A percentile compares a stretch with the other conserved stretches of the same genome.
These are phyloP conservation scores for Pygocentrus nattereri DNA, from an alignment of 2,797 vertebrate species.

Conservation along the genomic window DNA sequence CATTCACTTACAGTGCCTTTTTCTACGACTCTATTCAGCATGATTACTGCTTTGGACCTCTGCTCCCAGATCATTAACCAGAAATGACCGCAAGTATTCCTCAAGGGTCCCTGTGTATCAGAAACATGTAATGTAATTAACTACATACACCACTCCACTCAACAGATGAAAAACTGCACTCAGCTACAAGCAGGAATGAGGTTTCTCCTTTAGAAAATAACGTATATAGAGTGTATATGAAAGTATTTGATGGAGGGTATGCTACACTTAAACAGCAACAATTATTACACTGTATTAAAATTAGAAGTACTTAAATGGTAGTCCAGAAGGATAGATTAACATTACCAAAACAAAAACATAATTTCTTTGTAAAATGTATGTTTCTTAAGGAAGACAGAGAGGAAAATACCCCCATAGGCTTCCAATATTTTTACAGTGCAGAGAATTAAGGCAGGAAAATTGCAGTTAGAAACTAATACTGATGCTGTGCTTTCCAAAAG, in stretches of 20 bases:
- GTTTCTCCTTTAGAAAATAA: background rate
- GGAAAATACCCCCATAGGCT: no score
- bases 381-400: no score
- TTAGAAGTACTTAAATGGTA: no score
- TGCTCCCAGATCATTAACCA: slow-evolving; percentile 99
- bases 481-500: no score
- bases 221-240: background rate
- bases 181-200: background rate
- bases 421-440: no score
- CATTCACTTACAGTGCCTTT: slow-evolving; percentile 92
- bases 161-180: background rate
- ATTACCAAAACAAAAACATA: no score
- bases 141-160: background rate
- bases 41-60: slow-evolving; percentile 94
- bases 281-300: no score
- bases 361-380: no score
- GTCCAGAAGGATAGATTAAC: no score
- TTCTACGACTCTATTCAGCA: slow-evolving; percentile 97
- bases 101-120: slow-evolving; percentile 89
- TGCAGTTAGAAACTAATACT: no score
- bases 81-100: slow-evolving; percentile 97
- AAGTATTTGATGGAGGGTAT: background rate
- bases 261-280: no score
- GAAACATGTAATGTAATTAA: slow-evolving; percentile 33
- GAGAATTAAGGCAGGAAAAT: no score